These are phyloP conservation scores for Prenolepis imparis DNA, from an alignment of 2,888 invertebrate genomes.

Conservation along the genomic window DNA sequence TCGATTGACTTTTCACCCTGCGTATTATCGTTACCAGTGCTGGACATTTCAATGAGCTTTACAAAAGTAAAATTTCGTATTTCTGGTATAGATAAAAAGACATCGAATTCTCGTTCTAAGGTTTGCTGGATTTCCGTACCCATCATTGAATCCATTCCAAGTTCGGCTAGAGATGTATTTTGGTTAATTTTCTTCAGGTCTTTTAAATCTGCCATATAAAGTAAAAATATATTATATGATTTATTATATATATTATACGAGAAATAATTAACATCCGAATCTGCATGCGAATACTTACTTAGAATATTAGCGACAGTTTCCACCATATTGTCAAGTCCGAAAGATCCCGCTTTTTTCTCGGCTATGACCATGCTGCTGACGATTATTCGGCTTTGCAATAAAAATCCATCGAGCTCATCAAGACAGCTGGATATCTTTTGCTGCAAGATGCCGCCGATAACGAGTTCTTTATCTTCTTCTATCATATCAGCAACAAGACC, in stretches of 20 bases:
- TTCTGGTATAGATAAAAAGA: constrained; percentile 94
- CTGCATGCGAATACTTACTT: constrained; percentile 51
- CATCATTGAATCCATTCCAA: constrained; percentile 99
- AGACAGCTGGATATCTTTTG: too few species aligned
- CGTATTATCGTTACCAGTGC: constrained; percentile 45
- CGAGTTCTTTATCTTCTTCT: too few species aligned
- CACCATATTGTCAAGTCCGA: too few species aligned
- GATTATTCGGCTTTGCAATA: too few species aligned
- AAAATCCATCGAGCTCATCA: too few species aligned
- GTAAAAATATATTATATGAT: neutral
- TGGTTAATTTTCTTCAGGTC: constrained; percentile 90
- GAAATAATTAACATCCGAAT: too few species aligned
- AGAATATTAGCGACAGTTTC: too few species aligned
- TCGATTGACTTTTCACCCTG: constrained; percentile 34
- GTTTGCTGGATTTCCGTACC: constrained; percentile 98
- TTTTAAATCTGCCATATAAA: constrained; percentile 81
- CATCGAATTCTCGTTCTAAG: constrained; percentile 95
- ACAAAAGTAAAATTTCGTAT: constrained; percentile 93
- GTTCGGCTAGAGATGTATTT: constrained; percentile 93
- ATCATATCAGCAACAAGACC: too few species aligned
- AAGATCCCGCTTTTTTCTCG: too few species aligned
- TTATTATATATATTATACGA: neutral
- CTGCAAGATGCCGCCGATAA: too few species aligned
- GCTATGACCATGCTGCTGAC: too few species aligned
- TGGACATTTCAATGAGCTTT: constrained; percentile 86